Percentiles rank a stretch among this genome's conserved stretches.
Evolutionary conservation across 2,113 vertebrate genomes (phyloP).

Genomic region (human (Homo sapiens)): DNA sequence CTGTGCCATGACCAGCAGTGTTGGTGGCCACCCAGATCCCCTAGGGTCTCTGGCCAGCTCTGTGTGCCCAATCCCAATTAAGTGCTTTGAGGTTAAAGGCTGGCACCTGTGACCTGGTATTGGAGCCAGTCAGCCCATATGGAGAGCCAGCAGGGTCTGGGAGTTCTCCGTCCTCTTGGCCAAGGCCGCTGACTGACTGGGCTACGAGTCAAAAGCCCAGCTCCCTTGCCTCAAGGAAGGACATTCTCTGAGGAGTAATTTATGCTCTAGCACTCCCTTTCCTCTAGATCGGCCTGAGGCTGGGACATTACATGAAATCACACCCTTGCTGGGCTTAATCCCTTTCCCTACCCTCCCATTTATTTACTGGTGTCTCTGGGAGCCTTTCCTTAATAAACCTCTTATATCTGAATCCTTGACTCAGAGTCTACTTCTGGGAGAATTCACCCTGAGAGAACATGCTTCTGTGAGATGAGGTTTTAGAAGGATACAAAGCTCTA

Average conservation of each 20-base stretch:
- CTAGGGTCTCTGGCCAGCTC: too few relatives aligned
- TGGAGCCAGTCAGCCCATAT: neutral
- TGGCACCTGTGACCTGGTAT: neutral
- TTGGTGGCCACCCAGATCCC: neutral
- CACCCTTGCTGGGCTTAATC: neutral
- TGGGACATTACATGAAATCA: neutral
- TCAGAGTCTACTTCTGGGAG: neutral
- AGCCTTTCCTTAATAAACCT: slow-evolving; percentile 16
- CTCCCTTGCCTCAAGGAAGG: neutral
- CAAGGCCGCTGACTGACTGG: neutral
- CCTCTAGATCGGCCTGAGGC: neutral
- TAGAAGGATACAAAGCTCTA: neutral
- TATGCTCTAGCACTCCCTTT: neutral
- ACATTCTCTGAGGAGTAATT: neutral
- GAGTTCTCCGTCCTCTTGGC: neutral
- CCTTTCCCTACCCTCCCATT: neutral
- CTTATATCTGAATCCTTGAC: neutral
- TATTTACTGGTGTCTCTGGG: neutral
- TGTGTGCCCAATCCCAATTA: neutral
- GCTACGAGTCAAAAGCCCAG: neutral
- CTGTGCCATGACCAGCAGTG: accelerated
- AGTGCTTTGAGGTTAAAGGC: neutral
- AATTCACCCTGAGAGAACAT: neutral
- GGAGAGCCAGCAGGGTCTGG: neutral
- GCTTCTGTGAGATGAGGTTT: neutral